Conservation (phyloP, 2,888 invertebrate genomes). For the Hirtodrosophila cameraria region DNA sequence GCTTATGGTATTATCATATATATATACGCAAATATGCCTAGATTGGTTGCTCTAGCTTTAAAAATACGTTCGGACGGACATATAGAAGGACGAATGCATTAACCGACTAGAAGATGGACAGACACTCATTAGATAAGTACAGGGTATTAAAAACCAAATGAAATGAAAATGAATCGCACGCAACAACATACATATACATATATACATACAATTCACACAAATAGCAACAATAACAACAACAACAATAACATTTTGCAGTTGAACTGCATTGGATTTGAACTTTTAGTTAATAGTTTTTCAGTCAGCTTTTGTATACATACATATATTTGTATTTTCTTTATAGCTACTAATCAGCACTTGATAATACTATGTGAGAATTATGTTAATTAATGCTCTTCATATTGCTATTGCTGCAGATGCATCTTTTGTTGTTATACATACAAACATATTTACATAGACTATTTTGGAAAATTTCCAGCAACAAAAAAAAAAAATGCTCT, state of each 20-base stretch:
- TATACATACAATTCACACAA: slow-evolving; percentile 1
- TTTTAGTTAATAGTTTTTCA: slow-evolving; percentile 57
- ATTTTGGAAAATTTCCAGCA: slow-evolving; percentile 72
- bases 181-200: slow-evolving; percentile 17
- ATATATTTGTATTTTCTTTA: slow-evolving; percentile 9
- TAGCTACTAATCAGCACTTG: slow-evolving; percentile 47
- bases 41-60: no score
- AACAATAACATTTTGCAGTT: slow-evolving; percentile 35
- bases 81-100: no score
- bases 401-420: slow-evolving; percentile 42
- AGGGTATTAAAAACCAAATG: slow-evolving; percentile 36
- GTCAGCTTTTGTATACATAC: neutral
- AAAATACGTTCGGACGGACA: no score
- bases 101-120: no score
- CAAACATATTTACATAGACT: neutral
- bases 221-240: neutral
- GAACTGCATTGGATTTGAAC: slow-evolving; percentile 47
- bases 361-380: slow-evolving; percentile 66
- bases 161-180: slow-evolving; percentile 37
- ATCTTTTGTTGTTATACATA: slow-evolving; percentile 35
- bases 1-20: no score
- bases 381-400: slow-evolving; percentile 45
- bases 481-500: slow-evolving; percentile 49
- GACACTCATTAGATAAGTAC: neutral
- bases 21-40: no score